A percentile compares a stretch with the other conserved stretches of the same genome.
Evolutionary conservation across 2,888 invertebrate genomes (phyloP).

Genomic region (Drosophila parthenogenetica): DNA sequence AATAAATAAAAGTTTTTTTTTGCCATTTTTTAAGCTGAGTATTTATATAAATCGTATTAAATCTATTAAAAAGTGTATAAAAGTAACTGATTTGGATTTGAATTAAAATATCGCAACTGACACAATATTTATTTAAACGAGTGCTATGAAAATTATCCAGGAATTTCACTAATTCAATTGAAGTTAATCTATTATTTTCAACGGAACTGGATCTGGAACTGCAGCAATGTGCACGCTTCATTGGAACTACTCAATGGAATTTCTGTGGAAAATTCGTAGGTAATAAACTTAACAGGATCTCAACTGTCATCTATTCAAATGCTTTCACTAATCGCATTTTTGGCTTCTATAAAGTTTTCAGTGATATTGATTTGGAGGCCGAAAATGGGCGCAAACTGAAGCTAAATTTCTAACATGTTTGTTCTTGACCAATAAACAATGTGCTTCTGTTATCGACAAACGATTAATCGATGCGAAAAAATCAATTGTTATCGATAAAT

Average conservation of each 20-base stretch:
- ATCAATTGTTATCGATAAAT: conserved; percentile 6
- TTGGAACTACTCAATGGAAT: conserved; percentile 11
- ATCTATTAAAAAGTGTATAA: no score
- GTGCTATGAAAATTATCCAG: no score
- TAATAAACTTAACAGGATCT: conserved; percentile 28
- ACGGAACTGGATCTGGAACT: not conserved
- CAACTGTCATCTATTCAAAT: conserved; percentile 30
- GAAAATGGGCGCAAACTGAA: no score
- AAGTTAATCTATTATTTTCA: not conserved
- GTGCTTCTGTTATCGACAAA: no score
- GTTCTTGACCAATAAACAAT: no score
- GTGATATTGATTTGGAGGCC: not conserved
- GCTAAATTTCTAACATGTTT: no score
- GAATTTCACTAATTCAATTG: not conserved
- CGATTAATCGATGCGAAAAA: not conserved
- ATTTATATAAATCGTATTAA: no score
- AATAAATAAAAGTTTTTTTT: no score
- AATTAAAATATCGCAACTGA: no score
- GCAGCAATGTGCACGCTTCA: not conserved
- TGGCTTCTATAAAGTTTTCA: not conserved
- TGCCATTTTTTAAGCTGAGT: no score
- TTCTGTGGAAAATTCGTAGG: conserved; percentile 6
- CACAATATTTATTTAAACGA: no score
- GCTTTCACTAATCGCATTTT: conserved; percentile 50
- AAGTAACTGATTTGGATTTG: no score